Conservation (phyloP, 2,113 vertebrate species). For the Otis tarda region DNA sequence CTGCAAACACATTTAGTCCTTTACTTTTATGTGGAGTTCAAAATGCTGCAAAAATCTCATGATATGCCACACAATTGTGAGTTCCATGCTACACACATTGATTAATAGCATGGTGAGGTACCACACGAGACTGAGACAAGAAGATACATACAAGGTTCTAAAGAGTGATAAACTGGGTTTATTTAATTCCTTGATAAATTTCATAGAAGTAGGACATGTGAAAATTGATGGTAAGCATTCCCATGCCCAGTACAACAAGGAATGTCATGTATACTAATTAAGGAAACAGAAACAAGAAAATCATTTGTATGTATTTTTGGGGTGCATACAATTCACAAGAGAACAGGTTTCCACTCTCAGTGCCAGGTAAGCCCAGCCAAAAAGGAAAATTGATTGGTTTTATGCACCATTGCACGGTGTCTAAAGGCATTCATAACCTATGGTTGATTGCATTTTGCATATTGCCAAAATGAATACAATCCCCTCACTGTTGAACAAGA, state of each 20-base stretch:
- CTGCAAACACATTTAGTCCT: not conserved
- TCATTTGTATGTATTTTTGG: conserved; percentile 53
- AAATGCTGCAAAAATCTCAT: not conserved
- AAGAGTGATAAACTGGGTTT: not conserved
- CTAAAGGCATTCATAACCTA: conserved; percentile 61
- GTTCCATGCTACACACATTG: not conserved
- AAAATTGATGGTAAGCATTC: conserved; percentile 58
- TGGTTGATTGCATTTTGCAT: conserved; percentile 48
- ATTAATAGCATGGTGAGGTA: not conserved
- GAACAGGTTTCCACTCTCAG: conserved; percentile 61
- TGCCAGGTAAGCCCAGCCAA: conserved; percentile 70
- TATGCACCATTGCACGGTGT: conserved; percentile 35
- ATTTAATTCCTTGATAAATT: conserved; percentile 35
- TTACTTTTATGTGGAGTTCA: not conserved
- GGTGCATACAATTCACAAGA: conserved; percentile 27
- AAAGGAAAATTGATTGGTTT: conserved; percentile 68
- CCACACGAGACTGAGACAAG: not conserved
- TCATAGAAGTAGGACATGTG: conserved; percentile 39
- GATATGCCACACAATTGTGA: not conserved
- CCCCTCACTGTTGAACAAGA: conserved; percentile 43
- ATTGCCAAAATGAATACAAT: conserved; percentile 59
- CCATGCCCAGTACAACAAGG: conserved; percentile 35
- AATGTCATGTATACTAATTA: conserved; percentile 72
- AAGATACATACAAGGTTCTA: not conserved
- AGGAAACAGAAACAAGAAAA: conserved; percentile 67